Evolutionary conservation across 2,113 vertebrate species (phyloP).

Genomic region (Phainopepla nitens): DNA sequence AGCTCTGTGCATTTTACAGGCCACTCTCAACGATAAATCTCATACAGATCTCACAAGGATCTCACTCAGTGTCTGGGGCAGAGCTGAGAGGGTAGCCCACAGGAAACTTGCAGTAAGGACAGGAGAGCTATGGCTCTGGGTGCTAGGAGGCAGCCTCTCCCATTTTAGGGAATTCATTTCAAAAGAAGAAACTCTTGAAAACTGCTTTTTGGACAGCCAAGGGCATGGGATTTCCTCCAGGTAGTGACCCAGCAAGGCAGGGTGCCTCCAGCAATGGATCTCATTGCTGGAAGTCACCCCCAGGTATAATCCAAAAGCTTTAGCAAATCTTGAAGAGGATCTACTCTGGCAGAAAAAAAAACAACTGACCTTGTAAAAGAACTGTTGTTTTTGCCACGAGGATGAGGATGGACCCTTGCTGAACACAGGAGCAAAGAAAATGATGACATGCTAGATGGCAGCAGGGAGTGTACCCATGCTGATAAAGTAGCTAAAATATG

Average conservation of each 20-base stretch:
- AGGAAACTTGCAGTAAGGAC: not conserved
- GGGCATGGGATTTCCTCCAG: not conserved
- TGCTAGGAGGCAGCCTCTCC: not conserved
- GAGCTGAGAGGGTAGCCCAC: not conserved
- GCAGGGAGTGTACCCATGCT: not conserved
- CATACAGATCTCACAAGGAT: not conserved
- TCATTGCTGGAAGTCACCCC: not conserved
- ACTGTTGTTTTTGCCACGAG: not conserved
- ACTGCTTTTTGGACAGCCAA: not conserved
- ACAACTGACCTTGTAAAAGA: not conserved
- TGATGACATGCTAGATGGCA: not conserved
- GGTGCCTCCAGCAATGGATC: not conserved
- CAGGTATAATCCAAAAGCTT: not conserved
- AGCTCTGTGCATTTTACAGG: not conserved
- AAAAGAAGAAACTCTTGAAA: not conserved
- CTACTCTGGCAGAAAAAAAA: not conserved
- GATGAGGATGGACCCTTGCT: not conserved
- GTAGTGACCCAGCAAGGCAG: not conserved
- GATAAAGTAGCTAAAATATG: not conserved
- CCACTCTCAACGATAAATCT: not conserved
- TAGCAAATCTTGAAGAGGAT: not conserved
- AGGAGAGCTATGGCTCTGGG: not conserved
- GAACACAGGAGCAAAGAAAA: not conserved
- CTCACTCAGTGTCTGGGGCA: not conserved
- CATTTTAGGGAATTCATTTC: not conserved